A percentile compares a stretch with the other conserved stretches of the same genome.
phyloP scores from a whole-genome alignment of 1,140 invertebrate species.

The Campoletis sonorensis region DNA sequence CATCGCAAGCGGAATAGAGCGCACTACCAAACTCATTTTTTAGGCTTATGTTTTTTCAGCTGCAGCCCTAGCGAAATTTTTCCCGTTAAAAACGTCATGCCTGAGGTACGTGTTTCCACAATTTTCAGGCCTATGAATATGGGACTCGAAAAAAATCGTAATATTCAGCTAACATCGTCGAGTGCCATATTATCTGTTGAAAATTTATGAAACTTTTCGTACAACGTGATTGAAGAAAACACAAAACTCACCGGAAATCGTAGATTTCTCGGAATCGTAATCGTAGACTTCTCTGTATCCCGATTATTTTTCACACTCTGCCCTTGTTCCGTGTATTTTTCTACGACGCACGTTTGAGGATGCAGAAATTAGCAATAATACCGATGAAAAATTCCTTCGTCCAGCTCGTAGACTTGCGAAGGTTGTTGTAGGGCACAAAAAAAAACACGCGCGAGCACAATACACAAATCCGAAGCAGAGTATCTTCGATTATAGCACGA shows the following conservation, averaged over 20 bases:
- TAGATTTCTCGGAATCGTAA: no score
- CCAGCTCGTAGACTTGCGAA: not conserved
- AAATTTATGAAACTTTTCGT: not conserved
- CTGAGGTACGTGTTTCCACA: no score
- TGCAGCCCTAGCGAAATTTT: no score
- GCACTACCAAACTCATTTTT: no score
- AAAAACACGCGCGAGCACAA: not conserved
- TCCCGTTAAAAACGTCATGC: no score
- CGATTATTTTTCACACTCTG: not conserved
- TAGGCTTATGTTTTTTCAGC: no score
- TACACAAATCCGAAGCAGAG: not conserved
- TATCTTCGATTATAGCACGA: no score
- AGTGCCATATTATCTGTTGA: not conserved
- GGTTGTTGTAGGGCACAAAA: conserved; percentile 14
- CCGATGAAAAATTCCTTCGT: conserved; percentile 6
- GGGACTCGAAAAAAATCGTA: no score
- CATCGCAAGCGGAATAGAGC: no score
- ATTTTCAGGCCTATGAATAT: no score
- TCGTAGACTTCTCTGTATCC: not conserved
- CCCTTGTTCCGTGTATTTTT: not conserved
- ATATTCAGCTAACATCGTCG: no score
- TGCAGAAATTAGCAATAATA: not conserved
- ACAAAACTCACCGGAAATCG: conserved; percentile 19
- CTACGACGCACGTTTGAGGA: not conserved
- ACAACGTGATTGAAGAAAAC: not conserved